phyloP scores from a whole-genome alignment of 2,888 invertebrate genomes.

The Cepaea hortensis region DNA sequence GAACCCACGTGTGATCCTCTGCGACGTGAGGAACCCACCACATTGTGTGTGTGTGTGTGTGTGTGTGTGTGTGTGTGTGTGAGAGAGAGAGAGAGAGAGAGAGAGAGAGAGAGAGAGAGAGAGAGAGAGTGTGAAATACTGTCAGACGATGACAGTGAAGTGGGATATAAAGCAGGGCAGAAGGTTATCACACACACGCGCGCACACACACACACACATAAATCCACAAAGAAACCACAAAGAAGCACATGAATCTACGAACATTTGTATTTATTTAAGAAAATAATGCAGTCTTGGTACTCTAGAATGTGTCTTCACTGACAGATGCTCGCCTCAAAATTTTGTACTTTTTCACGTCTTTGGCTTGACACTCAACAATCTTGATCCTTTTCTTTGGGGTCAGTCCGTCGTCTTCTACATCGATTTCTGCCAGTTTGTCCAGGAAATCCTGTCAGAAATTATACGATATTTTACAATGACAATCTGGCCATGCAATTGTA shows the following conservation, averaged over 20 bases:
- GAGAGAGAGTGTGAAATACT: no score
- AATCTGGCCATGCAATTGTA: background rate
- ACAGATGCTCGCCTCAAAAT: slow-evolving; percentile 44
- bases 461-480: background rate
- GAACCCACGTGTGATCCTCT: no score
- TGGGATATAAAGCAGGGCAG: no score
- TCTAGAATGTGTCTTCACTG: slow-evolving; percentile 46
- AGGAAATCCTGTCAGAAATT: slow-evolving; percentile 46
- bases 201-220: no score
- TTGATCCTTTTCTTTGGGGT: slow-evolving; percentile 68
- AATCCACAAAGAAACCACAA: no score
- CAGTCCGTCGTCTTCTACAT: slow-evolving; percentile 63
- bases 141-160: no score
- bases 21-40: no score
- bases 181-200: no score
- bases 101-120: no score
- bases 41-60: no score
- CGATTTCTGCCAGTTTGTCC: slow-evolving; percentile 49
- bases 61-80: no score
- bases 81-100: no score
- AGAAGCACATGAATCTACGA: background rate
- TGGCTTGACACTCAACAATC: slow-evolving; percentile 65
- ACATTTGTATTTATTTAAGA: background rate
- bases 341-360: slow-evolving; percentile 50
- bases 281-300: background rate